Conservation (phyloP, 2,797 vertebrate species). For the Malurus splendens region DNA sequence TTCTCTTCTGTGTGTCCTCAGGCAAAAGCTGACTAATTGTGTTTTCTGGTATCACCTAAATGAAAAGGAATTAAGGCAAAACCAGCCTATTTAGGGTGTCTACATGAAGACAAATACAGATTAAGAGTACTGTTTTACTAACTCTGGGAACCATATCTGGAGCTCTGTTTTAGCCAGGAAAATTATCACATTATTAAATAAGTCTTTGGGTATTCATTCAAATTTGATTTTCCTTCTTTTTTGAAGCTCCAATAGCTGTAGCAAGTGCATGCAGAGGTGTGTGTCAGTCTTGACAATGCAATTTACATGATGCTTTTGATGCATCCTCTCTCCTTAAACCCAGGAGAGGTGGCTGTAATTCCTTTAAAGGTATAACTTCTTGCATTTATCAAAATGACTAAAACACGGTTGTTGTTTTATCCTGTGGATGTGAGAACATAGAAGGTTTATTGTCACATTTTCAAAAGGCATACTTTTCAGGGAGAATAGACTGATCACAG, state of each 20-base stretch:
- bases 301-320: neutral
- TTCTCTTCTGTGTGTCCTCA: neutral
- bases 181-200: neutral
- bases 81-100: neutral
- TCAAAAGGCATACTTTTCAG: neutral
- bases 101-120: neutral
- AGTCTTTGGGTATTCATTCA: neutral
- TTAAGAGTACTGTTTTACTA: neutral
- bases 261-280: neutral
- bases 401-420: neutral
- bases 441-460: neutral
- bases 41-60: neutral
- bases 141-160: neutral
- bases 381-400: neutral
- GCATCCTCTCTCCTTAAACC: neutral
- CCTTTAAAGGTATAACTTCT: neutral
- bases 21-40: neutral
- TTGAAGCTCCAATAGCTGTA: neutral
- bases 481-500: neutral
- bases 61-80: neutral
- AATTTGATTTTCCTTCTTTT: neutral
- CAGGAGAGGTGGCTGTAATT: neutral
- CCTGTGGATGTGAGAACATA: accelerated
- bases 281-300: neutral
- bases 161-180: neutral